A percentile compares a stretch with the other conserved stretches of the same genome.
Evolutionary conservation across 2,113 vertebrate genomes (phyloP).

Genomic region (Lophochroa leadbeateri): DNA sequence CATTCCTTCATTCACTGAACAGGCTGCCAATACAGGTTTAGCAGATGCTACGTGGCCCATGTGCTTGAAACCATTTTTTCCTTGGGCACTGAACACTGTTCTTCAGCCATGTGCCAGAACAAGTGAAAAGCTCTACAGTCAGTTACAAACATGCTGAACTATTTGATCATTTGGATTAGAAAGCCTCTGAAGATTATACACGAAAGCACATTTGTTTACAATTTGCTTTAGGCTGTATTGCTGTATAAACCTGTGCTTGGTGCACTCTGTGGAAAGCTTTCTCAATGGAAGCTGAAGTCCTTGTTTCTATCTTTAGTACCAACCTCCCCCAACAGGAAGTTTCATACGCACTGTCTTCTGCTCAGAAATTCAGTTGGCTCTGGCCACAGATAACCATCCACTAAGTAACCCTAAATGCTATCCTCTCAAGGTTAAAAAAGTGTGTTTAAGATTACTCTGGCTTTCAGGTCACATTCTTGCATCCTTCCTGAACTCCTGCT

Average conservation of each 20-base stretch:
- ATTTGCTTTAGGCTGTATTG: background rate
- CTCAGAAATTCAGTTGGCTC: background rate
- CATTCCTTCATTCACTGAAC: background rate
- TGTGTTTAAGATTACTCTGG: background rate
- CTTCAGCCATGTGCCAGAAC: background rate
- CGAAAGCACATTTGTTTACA: background rate
- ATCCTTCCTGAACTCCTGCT: background rate
- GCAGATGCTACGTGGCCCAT: background rate
- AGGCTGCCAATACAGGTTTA: background rate
- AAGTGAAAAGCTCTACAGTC: background rate
- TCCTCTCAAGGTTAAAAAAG: background rate
- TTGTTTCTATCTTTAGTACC: background rate
- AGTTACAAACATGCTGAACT: background rate
- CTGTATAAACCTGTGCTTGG: background rate
- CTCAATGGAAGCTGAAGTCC: background rate
- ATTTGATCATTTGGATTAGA: background rate
- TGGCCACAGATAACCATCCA: background rate
- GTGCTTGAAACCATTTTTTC: background rate
- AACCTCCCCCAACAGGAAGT: background rate
- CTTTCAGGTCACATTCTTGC: slow-evolving; percentile 30
- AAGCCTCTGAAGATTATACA: background rate
- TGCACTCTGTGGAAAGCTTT: background rate
- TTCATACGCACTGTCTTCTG: background rate
- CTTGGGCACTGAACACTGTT: background rate
- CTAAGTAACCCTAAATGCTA: background rate